phyloP scores from a whole-genome alignment of 2,797 vertebrate genomes.

The Heteromormyrus szaboi region DNA sequence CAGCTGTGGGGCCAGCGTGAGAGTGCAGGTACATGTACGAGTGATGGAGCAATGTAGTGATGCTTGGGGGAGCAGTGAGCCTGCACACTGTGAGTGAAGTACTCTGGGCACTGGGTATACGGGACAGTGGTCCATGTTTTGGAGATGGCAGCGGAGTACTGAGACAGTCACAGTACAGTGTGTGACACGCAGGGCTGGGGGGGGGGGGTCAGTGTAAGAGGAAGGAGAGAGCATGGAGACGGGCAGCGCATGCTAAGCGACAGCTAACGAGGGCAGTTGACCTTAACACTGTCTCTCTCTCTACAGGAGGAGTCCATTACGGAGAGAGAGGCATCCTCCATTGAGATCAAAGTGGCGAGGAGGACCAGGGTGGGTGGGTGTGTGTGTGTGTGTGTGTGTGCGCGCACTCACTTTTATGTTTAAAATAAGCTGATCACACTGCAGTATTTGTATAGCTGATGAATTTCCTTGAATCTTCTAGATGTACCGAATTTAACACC shows the following conservation, averaged over 20 bases:
- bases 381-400: neutral
- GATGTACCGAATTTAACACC: neutral
- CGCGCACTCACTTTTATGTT: neutral
- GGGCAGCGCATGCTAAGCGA: constrained; percentile 28
- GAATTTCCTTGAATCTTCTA: neutral
- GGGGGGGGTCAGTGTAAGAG: neutral
- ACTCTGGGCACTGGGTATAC: neutral
- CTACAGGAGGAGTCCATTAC: neutral
- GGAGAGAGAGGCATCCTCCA: neutral
- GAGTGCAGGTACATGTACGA: neutral
- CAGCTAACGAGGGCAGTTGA: neutral
- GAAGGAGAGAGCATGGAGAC: constrained; percentile 44
- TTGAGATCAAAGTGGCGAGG: neutral
- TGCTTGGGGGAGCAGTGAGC: neutral
- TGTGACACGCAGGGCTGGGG: neutral
- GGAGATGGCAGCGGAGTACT: neutral
- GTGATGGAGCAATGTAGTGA: neutral
- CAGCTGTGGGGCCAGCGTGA: neutral
- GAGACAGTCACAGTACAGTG: neutral
- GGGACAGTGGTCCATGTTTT: neutral
- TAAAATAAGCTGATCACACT: neutral
- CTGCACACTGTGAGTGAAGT: neutral
- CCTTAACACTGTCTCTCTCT: neutral
- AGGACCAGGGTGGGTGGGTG: neutral
- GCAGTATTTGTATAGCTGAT: neutral